Evolutionary conservation across 1,140 invertebrate genomes (phyloP), one percentile per base, ranked within the genome.

Genomic region (Ips nitidus): DNA sequence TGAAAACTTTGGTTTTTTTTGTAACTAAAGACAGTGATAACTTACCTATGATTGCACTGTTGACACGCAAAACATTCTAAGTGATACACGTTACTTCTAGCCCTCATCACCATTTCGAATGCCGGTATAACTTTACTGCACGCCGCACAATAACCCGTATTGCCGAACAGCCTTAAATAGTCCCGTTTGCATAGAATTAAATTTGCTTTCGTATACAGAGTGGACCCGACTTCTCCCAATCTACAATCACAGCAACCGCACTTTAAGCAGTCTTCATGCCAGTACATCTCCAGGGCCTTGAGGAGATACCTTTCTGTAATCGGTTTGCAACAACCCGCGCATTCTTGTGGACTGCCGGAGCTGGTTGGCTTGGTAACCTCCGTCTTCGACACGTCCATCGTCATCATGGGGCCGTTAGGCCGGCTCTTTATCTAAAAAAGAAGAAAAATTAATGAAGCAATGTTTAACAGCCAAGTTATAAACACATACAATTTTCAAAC

Each of bases 81-180:
- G 82, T 98, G 97, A 81, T 98, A 98, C 50, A 98, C 96, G 80
- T 98, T 98, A 78, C 89, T 93, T 79, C 94, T 91, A 8, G 96
- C 96, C 75, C 95, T 86, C 97, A 99, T 99, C 66, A 98, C 97
- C 95, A 98, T 97, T 82, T 98, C 97, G 81, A 98, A 98, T 52
- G 96, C 95, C 2, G 97, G 97, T 81, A 99, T 98, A 76, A 94
- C 92, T 85, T 98, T 98, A 81, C 92, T 92, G 83, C 94, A 96
- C 22, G 95, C 95, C 42, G 94, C 92, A 84, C 96, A 98, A 81
- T 94, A 92, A 42, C 92, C 92, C n/a, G 91, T 94, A 75, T 91
- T 93, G 43, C 92, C 92, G 78, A 94, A 94, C 75, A 94, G 85
- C 94, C 96, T 96, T 76, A 99, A 88, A 85, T 99, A 98, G 82